phyloP scores from a whole-genome alignment of 2,797 vertebrate genomes.

The Coendou prehensilis region DNA sequence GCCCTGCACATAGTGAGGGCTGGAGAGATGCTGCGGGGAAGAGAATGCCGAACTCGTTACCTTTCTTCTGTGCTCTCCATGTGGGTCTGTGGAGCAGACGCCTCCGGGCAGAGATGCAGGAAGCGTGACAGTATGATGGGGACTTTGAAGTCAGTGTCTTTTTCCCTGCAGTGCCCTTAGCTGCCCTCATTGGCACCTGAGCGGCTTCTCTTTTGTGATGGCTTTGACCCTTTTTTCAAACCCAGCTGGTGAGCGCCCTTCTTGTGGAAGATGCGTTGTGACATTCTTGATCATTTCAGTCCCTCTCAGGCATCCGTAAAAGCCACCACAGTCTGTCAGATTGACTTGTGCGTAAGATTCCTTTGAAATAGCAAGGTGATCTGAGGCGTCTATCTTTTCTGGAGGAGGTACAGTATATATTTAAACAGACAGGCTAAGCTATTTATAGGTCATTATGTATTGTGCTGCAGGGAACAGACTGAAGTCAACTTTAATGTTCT shows the following conservation, averaged over 20 bases:
- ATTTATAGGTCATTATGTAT: slow-evolving; percentile 8
- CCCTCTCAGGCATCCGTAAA: not conserved
- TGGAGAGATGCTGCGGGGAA: not conserved
- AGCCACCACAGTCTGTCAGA: not conserved
- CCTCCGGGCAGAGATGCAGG: not conserved
- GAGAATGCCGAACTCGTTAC: too few species aligned
- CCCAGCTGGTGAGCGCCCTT: not conserved
- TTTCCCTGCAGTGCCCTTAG: not conserved
- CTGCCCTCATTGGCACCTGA: not conserved
- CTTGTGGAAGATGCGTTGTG: not conserved
- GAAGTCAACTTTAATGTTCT: not conserved
- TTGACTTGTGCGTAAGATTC: not conserved
- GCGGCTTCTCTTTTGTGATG: not conserved
- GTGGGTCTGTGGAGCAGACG: not conserved
- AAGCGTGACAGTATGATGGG: not conserved
- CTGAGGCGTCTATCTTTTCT: not conserved
- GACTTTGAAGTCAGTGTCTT: not conserved
- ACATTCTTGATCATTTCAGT: not conserved
- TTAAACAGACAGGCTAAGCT: slow-evolving; percentile 27
- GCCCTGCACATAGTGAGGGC: not conserved
- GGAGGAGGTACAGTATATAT: not conserved
- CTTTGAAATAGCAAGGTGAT: slow-evolving; percentile 54
- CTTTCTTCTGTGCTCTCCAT: not conserved
- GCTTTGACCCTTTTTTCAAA: not conserved
- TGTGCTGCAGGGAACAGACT: slow-evolving; percentile 23